Evolutionary conservation across 2,797 vertebrate species (phyloP).

Genomic region (Capromys pilorides): DNA sequence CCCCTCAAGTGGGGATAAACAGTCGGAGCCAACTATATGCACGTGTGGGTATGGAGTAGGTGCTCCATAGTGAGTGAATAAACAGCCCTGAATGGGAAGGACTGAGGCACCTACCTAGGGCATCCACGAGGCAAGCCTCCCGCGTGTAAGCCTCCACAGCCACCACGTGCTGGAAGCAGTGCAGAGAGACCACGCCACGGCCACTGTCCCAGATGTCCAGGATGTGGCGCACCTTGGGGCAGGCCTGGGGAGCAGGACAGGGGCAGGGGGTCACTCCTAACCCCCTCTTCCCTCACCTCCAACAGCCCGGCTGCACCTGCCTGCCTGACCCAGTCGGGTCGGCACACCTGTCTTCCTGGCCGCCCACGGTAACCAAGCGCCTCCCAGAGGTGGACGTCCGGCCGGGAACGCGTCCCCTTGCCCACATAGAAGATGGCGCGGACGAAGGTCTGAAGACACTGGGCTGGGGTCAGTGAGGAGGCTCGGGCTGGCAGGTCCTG

Average conservation of each 20-base stretch:
- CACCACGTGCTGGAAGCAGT: slow-evolving; percentile 94
- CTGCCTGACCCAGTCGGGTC: not conserved
- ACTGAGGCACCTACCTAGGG: slow-evolving; percentile 88
- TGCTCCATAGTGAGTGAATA: not conserved
- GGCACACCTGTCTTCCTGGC: slow-evolving; percentile 82
- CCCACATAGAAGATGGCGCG: slow-evolving; percentile 94
- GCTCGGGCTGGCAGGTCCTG: slow-evolving; percentile 91
- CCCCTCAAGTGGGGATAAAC: not conserved
- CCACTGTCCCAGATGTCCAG: slow-evolving; percentile 92
- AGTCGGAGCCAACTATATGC: not conserved
- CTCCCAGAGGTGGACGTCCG: slow-evolving; percentile 92
- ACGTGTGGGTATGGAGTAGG: not conserved
- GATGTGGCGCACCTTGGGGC: slow-evolving; percentile 92
- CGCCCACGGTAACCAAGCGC: slow-evolving; percentile 88
- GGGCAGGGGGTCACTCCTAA: not conserved
- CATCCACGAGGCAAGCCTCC: slow-evolving; percentile 94
- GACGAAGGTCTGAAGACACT: slow-evolving; percentile 91
- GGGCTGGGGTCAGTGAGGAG: slow-evolving; percentile 83
- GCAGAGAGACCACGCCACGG: slow-evolving; percentile 91
- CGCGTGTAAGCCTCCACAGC: slow-evolving; percentile 93
- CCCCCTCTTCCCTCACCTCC: not conserved
- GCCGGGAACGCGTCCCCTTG: slow-evolving; percentile 93
- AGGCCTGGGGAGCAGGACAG: slow-evolving; percentile 78
- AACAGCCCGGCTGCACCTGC: not conserved
- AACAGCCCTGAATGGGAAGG: not conserved